Conservation (phyloP, 2,797 vertebrate genomes). For the Heliangelus exortis region DNA sequence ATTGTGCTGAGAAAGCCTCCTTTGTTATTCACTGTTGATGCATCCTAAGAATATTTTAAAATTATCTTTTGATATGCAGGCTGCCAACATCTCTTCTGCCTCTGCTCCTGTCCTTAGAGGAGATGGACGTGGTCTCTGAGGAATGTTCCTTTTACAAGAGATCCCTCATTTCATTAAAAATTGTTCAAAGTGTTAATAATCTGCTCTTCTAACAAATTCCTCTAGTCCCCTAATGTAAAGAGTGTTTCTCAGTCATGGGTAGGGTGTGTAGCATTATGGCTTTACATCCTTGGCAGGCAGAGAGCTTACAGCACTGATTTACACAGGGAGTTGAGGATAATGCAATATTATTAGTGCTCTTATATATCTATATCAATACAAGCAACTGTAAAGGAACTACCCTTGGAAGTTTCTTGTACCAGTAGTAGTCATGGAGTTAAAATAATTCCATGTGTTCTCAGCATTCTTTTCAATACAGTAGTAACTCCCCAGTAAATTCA, state of each 20-base stretch:
- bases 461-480: not conserved
- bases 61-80: not conserved
- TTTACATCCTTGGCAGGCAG: not conserved
- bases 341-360: not conserved
- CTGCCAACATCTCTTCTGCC: not conserved
- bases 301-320: not conserved
- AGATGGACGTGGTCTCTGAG: not conserved
- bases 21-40: not conserved
- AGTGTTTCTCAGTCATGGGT: not conserved
- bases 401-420: not conserved
- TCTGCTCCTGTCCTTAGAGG: not conserved
- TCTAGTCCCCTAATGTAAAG: not conserved
- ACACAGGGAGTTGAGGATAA: not conserved
- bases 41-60: not conserved
- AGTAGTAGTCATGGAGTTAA: not conserved
- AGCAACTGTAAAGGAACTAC: not conserved
- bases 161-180: not conserved
- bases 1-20: not conserved
- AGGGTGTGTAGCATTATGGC: not conserved
- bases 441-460: not conserved
- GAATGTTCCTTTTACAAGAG: not conserved
- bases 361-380: not conserved
- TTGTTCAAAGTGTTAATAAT: not conserved
- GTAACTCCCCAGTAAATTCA: not conserved
- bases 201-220: not conserved